Conservation (phyloP, 2,113 vertebrate species). For the Chunga burmeisteri region DNA sequence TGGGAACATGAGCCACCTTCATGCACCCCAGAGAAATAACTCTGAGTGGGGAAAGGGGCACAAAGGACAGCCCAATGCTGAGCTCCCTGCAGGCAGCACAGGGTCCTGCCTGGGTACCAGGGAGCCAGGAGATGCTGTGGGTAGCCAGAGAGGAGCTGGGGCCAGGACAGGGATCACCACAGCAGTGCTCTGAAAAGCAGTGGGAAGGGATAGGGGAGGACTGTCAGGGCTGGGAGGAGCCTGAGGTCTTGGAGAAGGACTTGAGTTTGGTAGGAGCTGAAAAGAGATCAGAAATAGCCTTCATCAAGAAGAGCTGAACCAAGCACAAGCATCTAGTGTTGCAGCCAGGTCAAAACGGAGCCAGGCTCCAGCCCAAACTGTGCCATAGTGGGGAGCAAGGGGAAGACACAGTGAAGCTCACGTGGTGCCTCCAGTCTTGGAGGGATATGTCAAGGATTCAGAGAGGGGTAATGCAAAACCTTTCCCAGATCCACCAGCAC, state of each 20-base stretch:
- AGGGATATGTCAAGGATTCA: not conserved
- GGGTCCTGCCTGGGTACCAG: not conserved
- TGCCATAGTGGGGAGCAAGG: not conserved
- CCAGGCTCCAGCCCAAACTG: not conserved
- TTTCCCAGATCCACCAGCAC: not conserved
- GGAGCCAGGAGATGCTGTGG: not conserved
- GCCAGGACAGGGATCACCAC: no score
- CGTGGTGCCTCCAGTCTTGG: not conserved
- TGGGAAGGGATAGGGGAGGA: not conserved
- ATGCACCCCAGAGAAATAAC: not conserved
- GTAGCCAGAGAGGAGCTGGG: not conserved
- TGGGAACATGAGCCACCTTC: not conserved
- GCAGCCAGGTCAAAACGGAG: not conserved
- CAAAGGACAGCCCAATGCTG: not conserved
- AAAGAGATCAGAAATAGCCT: not conserved
- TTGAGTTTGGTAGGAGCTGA: not conserved
- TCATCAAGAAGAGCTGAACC: not conserved
- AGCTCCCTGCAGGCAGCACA: not conserved
- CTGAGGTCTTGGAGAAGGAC: not conserved
- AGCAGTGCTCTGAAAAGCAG: not conserved
- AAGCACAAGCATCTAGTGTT: not conserved
- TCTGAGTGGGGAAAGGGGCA: not conserved
- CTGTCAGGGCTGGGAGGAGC: not conserved
- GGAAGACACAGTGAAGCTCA: not conserved
- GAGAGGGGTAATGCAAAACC: not conserved